Evolutionary conservation across 2,888 invertebrate genomes (phyloP), one percentile per base, ranked within the genome.

Genomic region (Trichogramma dendrolimi): DNA sequence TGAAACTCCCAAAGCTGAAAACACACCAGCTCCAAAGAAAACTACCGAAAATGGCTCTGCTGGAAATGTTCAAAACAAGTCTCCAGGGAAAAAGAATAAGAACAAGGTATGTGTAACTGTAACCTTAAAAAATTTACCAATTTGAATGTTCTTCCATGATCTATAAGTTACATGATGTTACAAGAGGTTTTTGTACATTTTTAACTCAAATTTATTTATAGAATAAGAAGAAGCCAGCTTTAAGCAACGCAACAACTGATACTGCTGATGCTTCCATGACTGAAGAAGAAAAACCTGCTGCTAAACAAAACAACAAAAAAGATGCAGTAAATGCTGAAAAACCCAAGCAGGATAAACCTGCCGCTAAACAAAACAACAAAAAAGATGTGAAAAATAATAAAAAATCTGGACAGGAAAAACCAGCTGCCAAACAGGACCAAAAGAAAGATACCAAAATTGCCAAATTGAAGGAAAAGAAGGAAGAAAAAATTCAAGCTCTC

Each of bases 401-500:
- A 44, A 41, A 46, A 55, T 39, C 4, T 8, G 14, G 41, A 14
- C 7, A 14, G 14, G 52, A 47, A 58, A 58, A 39, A 44, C 10
- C 52, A 40, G 43, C 44, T 41, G 8, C 5, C 44, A 4, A 41
- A 14, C 27, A 42, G 2, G 38, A 47, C 10, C 52, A 57, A 41
- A 44, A 41, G 38, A 41, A n/a, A 6, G 55, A 55, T 53, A n/a
- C 40, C 4, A 7, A 44, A 10, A 60, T 44, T 11, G 38, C 51
- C 27, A 62, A 60, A 42, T 54, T 43, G 5, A 58, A 62, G 44
- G 39, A 44, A 56, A 50, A 59, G 8, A 54, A 57, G 11, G 54
- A 60, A 47, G 41, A 47, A 41, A 6, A 54, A 14, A 40, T 5
- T 14, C 27, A 27, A 27, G 27, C 27, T 27, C 27, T 27, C 27